Evolutionary conservation across 2,113 vertebrate species (phyloP), one percentile per base, ranked within the genome.

Genomic region (Formicarius rufipectus): DNA sequence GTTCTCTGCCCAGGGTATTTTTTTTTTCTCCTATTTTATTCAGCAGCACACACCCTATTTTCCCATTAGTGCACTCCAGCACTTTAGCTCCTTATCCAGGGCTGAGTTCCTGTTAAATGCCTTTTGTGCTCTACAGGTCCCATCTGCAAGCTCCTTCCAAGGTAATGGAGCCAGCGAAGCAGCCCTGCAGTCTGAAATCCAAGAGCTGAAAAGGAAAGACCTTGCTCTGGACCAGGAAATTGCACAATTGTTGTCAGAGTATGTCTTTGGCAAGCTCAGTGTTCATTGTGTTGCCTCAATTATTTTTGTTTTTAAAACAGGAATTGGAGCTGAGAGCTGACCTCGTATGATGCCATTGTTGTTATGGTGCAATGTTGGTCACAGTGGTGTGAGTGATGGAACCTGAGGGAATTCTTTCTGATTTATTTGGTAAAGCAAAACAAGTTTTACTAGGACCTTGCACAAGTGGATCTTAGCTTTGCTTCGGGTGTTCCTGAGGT

Each of bases 221-320:
- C 93, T 95, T 8, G 62, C 89, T 82, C 87, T 98, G 55, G 98
- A 98, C 47, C 66, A 89, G 59, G 98, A 98, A 85, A 98, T 98
- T 64, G 71, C 96, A 67, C 94, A 97, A 1, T 60, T 98, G 9
- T 9, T 95, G 42, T 91, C 97, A 0, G 98, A 98, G 98, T 98
- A 96, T 4, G 98, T 97, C 47, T 55, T 72, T 73, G 53, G 37
- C 79, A 22, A 68, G 39, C 45, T 83, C 37, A 3, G 4, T 25
- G 20, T 53, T 64, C 25, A 1, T 5, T 39, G 50, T 15, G 27
- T 49, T 35, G 56, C 53, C 21, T 58, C 40, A 39, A 1, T 66
- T 76, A 58, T 44, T 76, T 77, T 45, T 49, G 17, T 16, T 76
- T 88, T 79, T 58, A 30, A 87, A 79, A 52, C 9, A 80, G 35